These are phyloP conservation scores for Lepus americanus DNA, from an alignment of 2,113 vertebrate genomes.

Conservation along the genomic window DNA sequence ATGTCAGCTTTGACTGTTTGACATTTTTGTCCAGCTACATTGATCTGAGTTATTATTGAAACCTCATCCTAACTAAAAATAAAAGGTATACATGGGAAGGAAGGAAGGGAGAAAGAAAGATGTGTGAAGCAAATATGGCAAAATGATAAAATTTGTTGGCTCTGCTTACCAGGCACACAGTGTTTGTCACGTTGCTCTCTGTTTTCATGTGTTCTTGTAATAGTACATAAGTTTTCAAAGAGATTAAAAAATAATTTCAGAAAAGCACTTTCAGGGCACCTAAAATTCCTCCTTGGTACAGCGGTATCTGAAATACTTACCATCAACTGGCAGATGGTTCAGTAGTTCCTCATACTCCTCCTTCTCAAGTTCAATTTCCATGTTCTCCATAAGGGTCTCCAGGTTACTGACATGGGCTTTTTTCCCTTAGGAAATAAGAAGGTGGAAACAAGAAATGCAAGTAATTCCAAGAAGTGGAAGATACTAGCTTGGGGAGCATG, in stretches of 20 bases:
- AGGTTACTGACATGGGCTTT: conserved; percentile 31
- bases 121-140: background rate
- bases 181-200: background rate
- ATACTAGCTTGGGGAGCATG: background rate
- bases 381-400: background rate
- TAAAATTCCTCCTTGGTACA: background rate
- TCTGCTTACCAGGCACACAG: background rate
- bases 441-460: conserved; percentile 22
- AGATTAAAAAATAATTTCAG: conserved; percentile 4
- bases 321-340: conserved; percentile 12
- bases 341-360: conserved; percentile 51
- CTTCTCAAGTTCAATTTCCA: conserved; percentile 19
- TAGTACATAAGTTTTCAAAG: conserved; percentile 46
- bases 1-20: background rate
- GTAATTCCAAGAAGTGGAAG: background rate
- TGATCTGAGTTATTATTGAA: conserved; percentile 23
- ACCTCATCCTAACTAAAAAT: conserved; percentile 7
- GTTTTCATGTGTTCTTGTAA: conserved; percentile 33
- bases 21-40: conserved; percentile 9
- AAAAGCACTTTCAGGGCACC: background rate
- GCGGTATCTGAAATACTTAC: conserved; percentile 42
- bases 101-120: background rate
- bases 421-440: conserved; percentile 62
- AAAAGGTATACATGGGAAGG: background rate
- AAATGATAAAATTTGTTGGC: background rate